Conservation (phyloP, 2,113 vertebrate genomes). For the Morone chrysops region DNA sequence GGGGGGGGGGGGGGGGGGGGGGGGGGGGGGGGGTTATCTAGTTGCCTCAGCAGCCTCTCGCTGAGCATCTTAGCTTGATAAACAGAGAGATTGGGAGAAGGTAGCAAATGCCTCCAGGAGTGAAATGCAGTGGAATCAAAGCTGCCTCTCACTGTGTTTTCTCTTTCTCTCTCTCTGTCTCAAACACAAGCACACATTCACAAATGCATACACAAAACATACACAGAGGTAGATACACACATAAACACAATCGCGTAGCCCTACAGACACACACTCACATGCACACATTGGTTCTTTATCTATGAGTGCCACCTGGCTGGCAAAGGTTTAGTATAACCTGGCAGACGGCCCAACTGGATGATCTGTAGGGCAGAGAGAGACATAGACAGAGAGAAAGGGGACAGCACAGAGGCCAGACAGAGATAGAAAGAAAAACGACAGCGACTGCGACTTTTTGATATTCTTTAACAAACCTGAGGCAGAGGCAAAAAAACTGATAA, state of each 20-base stretch:
- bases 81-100: conserved; percentile 75
- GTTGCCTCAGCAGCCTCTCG: conserved; percentile 73
- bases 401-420: conserved; percentile 30
- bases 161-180: conserved; percentile 12
- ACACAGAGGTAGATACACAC: background rate
- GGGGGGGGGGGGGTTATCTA: conserved; percentile 64
- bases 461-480: conserved; percentile 47
- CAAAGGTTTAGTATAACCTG: conserved; percentile 57
- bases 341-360: conserved; percentile 54
- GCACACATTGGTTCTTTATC: conserved; percentile 65
- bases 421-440: conserved; percentile 38
- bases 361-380: conserved; percentile 53
- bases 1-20: no score
- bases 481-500: conserved; percentile 35
- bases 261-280: conserved; percentile 10
- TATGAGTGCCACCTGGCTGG: conserved; percentile 74
- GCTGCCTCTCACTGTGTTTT: conserved; percentile 38
- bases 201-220: conserved; percentile 28
- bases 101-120: conserved; percentile 76
- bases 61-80: conserved; percentile 69
- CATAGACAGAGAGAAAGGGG: conserved; percentile 34
- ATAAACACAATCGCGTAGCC: conserved; percentile 8
- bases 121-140: conserved; percentile 76
- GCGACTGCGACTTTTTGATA: conserved; percentile 55
- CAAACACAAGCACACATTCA: conserved; percentile 3